phyloP scores from a whole-genome alignment of 2,797 vertebrate species.

The Valencia hispanica region DNA sequence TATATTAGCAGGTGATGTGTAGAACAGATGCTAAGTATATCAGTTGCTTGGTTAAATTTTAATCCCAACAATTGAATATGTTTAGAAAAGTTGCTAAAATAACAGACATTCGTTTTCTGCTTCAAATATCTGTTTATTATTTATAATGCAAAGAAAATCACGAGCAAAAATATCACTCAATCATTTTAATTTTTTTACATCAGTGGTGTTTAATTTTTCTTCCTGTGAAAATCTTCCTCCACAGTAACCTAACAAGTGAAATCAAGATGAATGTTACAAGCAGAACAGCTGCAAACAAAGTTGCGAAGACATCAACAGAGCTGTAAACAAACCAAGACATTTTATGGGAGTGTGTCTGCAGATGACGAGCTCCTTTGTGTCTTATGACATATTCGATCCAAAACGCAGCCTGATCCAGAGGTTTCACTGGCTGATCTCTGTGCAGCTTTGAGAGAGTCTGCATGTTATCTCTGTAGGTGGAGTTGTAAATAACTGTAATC shows the following conservation, averaged over 20 bases:
- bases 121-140: background rate
- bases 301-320: slow-evolving; percentile 43
- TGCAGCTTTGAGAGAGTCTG: slow-evolving; percentile 75
- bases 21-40: no score
- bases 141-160: background rate
- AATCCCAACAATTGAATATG: no score
- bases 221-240: background rate
- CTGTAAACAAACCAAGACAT: slow-evolving; percentile 5
- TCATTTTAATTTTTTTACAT: slow-evolving; percentile 10
- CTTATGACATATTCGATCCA: slow-evolving; percentile 82
- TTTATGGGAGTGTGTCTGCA: slow-evolving; percentile 67
- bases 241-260: slow-evolving; percentile 19
- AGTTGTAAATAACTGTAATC: slow-evolving; percentile 63
- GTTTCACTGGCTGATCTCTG: slow-evolving; percentile 72
- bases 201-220: background rate
- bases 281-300: slow-evolving; percentile 42
- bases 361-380: slow-evolving; percentile 76
- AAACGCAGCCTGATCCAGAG: slow-evolving; percentile 76
- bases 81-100: no score
- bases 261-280: slow-evolving; percentile 36
- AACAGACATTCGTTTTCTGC: no score
- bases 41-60: no score
- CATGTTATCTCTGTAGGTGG: slow-evolving; percentile 77
- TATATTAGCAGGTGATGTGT: no score
- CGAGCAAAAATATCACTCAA: slow-evolving; percentile 17